Percentiles rank a stretch among this genome's conserved stretches.
Conservation (phyloP, 2,797 vertebrate genomes). For the Aselliscus stoliczkanus region DNA sequence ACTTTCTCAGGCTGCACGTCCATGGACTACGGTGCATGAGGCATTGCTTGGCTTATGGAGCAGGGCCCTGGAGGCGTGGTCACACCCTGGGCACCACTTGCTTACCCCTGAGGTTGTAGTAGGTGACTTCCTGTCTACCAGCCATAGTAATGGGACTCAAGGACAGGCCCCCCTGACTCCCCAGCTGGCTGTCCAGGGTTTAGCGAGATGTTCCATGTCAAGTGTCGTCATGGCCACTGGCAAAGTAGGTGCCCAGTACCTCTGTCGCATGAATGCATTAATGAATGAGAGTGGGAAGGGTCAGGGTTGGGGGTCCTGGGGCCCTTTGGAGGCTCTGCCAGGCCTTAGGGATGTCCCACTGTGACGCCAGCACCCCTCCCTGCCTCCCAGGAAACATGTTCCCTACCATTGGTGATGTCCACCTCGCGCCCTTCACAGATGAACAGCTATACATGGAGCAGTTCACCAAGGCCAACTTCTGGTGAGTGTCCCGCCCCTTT, state of each 20-base stretch:
- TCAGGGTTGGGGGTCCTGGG: not conserved
- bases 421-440: conserved; percentile 96
- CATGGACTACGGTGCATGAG: not conserved
- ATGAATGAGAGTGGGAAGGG: not conserved
- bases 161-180: not conserved
- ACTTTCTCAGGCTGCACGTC: not conserved
- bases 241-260: not conserved
- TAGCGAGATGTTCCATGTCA: not conserved
- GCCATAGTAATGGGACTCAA: not conserved
- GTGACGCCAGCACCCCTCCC: conserved; percentile 20
- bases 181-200: not conserved
- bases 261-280: not conserved
- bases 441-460: conserved; percentile 99
- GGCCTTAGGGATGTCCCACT: not conserved
- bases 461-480: conserved; percentile 99
- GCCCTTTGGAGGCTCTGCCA: not conserved
- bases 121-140: not conserved
- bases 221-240: not conserved
- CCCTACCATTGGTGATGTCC: conserved; percentile 96
- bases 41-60: not conserved
- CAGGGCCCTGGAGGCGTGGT: not conserved
- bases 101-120: not conserved
- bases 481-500: conserved; percentile 82
- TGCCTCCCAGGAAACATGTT: conserved; percentile 93
- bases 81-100: not conserved